Base-by-base conservation (phyloP, 2,888 invertebrate genomes). In the Venusia cambrica region DNA sequence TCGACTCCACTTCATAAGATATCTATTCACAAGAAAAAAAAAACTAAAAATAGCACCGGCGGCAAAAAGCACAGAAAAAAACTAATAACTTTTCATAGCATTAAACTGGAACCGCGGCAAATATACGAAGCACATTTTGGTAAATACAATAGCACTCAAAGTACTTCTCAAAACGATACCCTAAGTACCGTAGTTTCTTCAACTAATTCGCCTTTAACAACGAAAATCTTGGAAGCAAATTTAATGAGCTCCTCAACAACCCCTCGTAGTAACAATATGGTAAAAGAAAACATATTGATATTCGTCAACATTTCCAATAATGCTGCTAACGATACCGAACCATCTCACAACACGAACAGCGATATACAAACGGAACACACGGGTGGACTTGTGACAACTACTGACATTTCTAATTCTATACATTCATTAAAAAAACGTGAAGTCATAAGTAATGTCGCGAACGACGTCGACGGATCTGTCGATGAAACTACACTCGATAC, bases 1-100 rank as follows among this genome's bases (percentile, higher is more conserved):
- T 49, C 63, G 7, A 19, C 51, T 2, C 62, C 73, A 5, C 28
- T 73, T 21, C 74, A 77, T 31, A 81, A 78, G 62, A 62, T 76
- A 44, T 68, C 69, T 17, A 65, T 80, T 10, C 80, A 81, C 37
- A 84, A 80, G 53, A 85, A 79, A 52, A 87, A 80, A 55, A 85
- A 80, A 51, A 45, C 65, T 1, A 71, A 66, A 31, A 21, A 41
- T 6, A 69, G 48, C 31, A 73, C 57, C 44, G 68, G 45, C 36
- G 73, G 58, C 33, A 85, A 79, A 51, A 81, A 75, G 47, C 77
- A 81, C 38, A 57, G 70, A 28, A 81, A 74, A 45, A 85, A 81
- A 42, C 42, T 75, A 12, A 62, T 77, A 29, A 64, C 72, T 7
- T 72, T 73, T 30, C 76, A 75, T 37, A 72, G 73, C 36, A 57